These are phyloP conservation scores for Leptinotarsa lineolata DNA, from an alignment of 1,140 invertebrate genomes.

Conservation along the genomic window DNA sequence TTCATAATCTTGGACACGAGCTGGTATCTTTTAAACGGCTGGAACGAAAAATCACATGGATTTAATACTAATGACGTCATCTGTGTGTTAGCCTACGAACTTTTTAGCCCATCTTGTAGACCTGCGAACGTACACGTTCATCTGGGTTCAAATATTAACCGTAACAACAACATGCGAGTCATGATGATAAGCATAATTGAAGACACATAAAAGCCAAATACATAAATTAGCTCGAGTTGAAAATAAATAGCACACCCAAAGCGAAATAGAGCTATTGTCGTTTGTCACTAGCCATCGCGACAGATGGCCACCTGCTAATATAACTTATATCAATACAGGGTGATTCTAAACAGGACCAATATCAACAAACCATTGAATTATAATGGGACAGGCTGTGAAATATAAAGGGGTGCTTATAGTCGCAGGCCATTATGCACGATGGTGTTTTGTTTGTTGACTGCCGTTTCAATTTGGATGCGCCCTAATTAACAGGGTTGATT, in stretches of 20 bases:
- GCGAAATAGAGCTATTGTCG: slow-evolving; percentile 21
- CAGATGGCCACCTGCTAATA: slow-evolving; percentile 48
- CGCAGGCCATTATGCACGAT: slow-evolving; percentile 21
- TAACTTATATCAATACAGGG: slow-evolving; percentile 47
- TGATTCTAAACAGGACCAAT: slow-evolving; percentile 42
- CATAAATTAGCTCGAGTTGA: slow-evolving; percentile 37
- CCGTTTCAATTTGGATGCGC: slow-evolving; percentile 9
- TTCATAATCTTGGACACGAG: no score
- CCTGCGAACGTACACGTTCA: no score
- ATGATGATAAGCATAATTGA: no score
- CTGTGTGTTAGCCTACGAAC: no score
- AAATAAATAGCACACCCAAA: slow-evolving; percentile 34
- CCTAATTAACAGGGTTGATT: slow-evolving; percentile 7
- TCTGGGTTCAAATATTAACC: no score
- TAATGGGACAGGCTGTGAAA: slow-evolving; percentile 41
- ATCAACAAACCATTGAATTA: slow-evolving; percentile 49
- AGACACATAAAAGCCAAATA: slow-evolving; percentile 11
- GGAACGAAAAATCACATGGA: no score
- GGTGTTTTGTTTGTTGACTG: neutral
- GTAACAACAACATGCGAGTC: no score
- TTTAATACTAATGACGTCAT: no score
- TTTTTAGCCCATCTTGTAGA: no score
- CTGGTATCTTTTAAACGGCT: no score
- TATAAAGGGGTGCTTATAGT: slow-evolving; percentile 32
- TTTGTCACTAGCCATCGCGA: slow-evolving; percentile 31